Conservation (phyloP, 1,140 invertebrate genomes). For the Sitobion miscanthi region DNA sequence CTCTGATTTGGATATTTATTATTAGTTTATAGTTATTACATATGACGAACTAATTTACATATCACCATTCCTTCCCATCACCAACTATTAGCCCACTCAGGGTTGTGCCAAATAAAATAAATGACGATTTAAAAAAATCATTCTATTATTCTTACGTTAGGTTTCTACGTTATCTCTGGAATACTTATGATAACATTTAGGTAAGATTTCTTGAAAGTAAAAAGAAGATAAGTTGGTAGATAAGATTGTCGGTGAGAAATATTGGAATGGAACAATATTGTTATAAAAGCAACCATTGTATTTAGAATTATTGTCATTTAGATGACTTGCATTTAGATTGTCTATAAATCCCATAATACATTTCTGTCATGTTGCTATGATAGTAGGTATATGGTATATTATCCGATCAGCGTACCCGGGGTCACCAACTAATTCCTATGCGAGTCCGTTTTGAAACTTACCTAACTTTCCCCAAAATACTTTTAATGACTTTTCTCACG, state of each 20-base stretch:
- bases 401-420: not conserved
- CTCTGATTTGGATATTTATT: not conserved
- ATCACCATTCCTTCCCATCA: not conserved
- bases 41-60: not conserved
- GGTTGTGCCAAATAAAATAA: not conserved
- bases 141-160: not conserved
- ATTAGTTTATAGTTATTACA: not conserved
- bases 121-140: too few relatives aligned
- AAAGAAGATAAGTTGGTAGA: not conserved
- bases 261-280: not conserved
- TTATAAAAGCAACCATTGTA: not conserved
- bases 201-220: not conserved
- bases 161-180: not conserved
- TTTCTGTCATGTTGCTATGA: not conserved
- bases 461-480: not conserved
- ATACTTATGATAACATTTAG: not conserved
- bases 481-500: not conserved
- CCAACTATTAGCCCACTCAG: not conserved
- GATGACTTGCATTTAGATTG: too few relatives aligned
- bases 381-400: too few relatives aligned
- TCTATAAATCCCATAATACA: not conserved
- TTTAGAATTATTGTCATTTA: not conserved
- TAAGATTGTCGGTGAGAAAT: not conserved
- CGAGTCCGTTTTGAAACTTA: not conserved
- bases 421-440: not conserved